Evolutionary conservation across 2,113 vertebrate species (phyloP).

Genomic region (Lota lota): DNA sequence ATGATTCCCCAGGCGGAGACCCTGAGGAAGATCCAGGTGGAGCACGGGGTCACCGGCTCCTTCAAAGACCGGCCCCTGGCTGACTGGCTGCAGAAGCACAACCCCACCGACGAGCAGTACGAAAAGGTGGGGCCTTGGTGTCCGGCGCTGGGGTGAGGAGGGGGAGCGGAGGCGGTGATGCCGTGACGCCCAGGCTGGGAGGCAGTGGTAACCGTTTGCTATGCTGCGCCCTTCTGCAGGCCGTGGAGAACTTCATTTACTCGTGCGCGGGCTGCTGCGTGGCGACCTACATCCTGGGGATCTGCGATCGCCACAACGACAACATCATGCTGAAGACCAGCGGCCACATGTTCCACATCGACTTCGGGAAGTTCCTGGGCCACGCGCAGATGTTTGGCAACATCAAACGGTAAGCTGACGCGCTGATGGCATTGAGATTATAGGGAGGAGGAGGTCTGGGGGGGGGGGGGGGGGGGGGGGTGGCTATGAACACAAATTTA

Average conservation of each 20-base stretch:
- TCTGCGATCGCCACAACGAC: conserved; percentile 97
- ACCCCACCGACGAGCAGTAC: conserved; percentile 88
- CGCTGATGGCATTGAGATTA: too few relatives aligned
- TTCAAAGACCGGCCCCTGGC: conserved; percentile 93
- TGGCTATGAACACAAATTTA: too few relatives aligned
- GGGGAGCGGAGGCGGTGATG: background rate
- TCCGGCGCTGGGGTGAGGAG: too few relatives aligned
- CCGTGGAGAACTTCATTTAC: conserved; percentile 98
- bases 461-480: too few relatives aligned
- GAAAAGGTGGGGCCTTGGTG: conserved; percentile 80
- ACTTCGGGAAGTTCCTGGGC: conserved; percentile 95
- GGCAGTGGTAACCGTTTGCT: background rate
- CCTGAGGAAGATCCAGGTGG: conserved; percentile 94
- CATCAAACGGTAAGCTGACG: conserved; percentile 86
- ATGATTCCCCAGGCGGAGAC: conserved; percentile 97
- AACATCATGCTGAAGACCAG: conserved; percentile 99
- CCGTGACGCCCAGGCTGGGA: background rate
- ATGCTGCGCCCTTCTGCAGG: conserved; percentile 69
- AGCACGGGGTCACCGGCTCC: conserved; percentile 94
- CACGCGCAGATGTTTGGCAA: conserved; percentile 98
- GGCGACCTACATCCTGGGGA: conserved; percentile 94
- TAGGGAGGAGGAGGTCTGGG: too few relatives aligned
- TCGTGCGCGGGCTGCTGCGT: conserved; percentile 97
- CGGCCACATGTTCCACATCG: conserved; percentile 98
- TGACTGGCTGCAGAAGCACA: conserved; percentile 96